Evolutionary conservation across 2,888 invertebrate genomes (phyloP).

Genomic region (Megalurothrips usitatus): DNA sequence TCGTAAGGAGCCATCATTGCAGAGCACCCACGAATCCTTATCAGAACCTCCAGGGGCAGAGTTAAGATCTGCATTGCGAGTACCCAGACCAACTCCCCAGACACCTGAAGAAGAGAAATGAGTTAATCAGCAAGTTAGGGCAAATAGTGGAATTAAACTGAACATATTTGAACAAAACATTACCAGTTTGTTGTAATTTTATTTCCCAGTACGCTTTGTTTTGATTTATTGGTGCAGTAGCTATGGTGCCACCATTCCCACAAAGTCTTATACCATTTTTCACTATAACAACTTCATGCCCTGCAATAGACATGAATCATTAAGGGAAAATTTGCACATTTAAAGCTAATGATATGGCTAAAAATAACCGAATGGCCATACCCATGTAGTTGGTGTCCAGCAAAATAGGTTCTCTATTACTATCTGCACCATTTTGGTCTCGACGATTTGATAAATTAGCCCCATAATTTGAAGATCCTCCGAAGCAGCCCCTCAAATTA

Average conservation of each 20-base stretch:
- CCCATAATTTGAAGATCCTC: background rate
- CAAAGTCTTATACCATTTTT: conserved; percentile 90
- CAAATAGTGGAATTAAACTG: background rate
- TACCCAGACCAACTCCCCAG: conserved; percentile 94
- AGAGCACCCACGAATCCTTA: conserved; percentile 87
- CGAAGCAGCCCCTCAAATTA: background rate
- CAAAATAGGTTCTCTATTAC: conserved; percentile 2
- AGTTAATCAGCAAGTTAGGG: conserved; percentile 14
- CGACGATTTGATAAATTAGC: conserved; percentile 5
- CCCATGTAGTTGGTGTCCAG: background rate
- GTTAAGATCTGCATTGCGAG: conserved; percentile 80
- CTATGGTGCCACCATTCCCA: conserved; percentile 91
- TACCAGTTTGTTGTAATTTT: conserved; percentile 90
- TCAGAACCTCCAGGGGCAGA: conserved; percentile 83
- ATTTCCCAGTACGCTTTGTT: conserved; percentile 98
- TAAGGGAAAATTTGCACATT: background rate
- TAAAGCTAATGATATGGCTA: background rate
- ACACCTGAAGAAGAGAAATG: conserved; percentile 48
- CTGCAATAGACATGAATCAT: conserved; percentile 50
- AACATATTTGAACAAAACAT: background rate
- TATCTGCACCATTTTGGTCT: background rate
- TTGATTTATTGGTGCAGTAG: conserved; percentile 91
- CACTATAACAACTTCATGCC: conserved; percentile 92
- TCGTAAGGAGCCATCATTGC: conserved; percentile 81
- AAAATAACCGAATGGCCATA: background rate